phyloP scores from a whole-genome alignment of 2,797 vertebrate genomes.

The Halcyon smyrnensis region DNA sequence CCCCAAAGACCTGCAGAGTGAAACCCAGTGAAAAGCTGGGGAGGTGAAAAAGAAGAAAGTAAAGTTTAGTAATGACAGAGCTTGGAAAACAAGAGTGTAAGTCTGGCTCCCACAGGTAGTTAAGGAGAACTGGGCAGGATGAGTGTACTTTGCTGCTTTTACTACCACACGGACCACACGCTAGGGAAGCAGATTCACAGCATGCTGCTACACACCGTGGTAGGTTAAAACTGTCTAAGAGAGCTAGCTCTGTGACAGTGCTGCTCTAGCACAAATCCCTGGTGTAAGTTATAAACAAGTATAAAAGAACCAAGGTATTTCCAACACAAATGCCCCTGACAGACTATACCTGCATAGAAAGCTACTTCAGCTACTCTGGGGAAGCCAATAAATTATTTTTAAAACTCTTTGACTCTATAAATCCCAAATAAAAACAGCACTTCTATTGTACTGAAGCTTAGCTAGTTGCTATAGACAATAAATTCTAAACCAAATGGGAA shows the following conservation, averaged over 20 bases:
- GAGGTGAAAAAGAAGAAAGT: background rate
- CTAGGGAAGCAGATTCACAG: background rate
- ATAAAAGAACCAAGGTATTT: background rate
- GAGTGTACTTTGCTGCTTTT: background rate
- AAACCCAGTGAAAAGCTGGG: background rate
- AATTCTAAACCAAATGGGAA: background rate
- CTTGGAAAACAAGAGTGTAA: background rate
- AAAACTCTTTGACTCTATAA: background rate
- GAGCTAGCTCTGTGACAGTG: background rate
- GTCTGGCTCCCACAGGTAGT: background rate
- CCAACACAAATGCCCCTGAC: background rate
- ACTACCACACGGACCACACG: background rate
- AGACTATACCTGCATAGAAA: background rate
- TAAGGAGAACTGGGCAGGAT: background rate
- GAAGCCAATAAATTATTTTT: background rate
- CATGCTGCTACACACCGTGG: background rate
- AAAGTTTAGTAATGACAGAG: background rate
- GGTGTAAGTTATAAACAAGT: background rate
- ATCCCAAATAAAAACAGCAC: background rate
- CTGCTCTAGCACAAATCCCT: background rate
- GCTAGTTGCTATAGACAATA: background rate
- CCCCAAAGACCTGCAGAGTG: background rate
- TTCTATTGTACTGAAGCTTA: background rate
- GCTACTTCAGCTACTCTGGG: background rate
- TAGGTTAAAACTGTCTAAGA: background rate